These are phyloP conservation scores for Melanitta fusca DNA, from an alignment of 2,797 vertebrate species.

Conservation along the genomic window DNA sequence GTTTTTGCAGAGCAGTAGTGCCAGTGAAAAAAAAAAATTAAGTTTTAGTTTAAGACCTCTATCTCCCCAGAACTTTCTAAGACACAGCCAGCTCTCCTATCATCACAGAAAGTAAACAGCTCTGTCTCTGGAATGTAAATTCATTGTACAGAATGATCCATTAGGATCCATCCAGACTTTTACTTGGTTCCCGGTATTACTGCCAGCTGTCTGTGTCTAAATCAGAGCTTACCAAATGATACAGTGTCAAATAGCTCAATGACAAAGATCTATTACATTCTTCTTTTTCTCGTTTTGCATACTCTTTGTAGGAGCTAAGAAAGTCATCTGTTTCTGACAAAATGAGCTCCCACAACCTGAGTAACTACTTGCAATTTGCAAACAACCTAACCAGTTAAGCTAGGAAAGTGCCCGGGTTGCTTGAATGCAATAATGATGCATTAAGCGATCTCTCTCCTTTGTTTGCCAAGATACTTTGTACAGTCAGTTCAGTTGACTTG, in stretches of 20 bases:
- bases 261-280: constrained; percentile 27
- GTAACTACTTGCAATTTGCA: constrained; percentile 34
- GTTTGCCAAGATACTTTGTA: constrained; percentile 38
- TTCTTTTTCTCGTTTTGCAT: constrained; percentile 26
- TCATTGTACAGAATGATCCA: neutral
- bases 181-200: neutral
- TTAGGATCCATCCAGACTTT: neutral
- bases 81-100: neutral
- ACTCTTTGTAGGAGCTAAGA: constrained; percentile 29
- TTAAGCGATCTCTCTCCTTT: constrained; percentile 29
- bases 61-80: neutral
- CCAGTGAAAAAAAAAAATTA: neutral
- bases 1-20: constrained; percentile 24
- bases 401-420: constrained; percentile 27
- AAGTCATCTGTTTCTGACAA: neutral
- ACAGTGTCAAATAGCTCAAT: neutral
- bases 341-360: constrained; percentile 20
- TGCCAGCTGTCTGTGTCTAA: neutral
- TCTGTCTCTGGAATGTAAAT: neutral
- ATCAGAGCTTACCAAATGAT: neutral
- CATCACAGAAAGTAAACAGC: neutral
- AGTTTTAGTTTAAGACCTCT: neutral
- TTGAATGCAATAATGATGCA: constrained; percentile 21
- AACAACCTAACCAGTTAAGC: constrained; percentile 41
- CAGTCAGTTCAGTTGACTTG: constrained; percentile 23